Evolutionary conservation across 2,797 vertebrate genomes (phyloP), one percentile per base, ranked within the genome.

Genomic region (Manis pentadactyla): DNA sequence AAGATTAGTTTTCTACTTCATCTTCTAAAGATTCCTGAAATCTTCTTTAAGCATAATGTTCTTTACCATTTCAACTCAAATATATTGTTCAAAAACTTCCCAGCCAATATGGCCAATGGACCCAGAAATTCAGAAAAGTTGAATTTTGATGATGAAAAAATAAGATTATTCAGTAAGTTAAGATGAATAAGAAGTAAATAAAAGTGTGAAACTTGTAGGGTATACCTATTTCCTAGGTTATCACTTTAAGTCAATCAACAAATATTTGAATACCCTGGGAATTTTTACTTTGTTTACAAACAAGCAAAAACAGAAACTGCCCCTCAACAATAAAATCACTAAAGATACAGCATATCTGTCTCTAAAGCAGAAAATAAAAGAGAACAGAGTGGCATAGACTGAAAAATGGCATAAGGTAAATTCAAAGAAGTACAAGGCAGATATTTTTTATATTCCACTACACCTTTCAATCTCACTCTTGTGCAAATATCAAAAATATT

Each of bases 261-360:
- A 95, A 57, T 66, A 86, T 46, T 21, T 89, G 31, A 93, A 77
- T 34, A 37, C 13, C 66, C 23, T 46, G 18, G 18, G 49, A 87
- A 96, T 68, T 87, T 93, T 42, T 87, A 34, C 17, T 81, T 9
- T 87, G 18, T 78, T 84, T 68, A 93, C 9, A 91, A 87, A 87
- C 25, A 90, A 25, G 7, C 51, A 84, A 25, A 95, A 91, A 87
- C 12, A 83, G 49, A 83, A 90, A 66, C 9, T 53, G 18, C 29
- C 19, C n/a, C 29, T 84, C 77, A 78, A 93, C n/a, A 87, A 83
- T 27, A 17, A 83, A 55, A 81, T 57, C 69, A 87, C n/a, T 93
- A 69, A 93, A 73, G 63, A n/a, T 69, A 69, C 9, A 89, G 6
- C 27, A 11, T 29, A 88, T 61, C 73, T 84, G 79, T 61, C 71